Percentiles rank a stretch among this genome's conserved stretches.
Evolutionary conservation across 2,113 vertebrate species (phyloP).

Genomic region (Jacana jacana): DNA sequence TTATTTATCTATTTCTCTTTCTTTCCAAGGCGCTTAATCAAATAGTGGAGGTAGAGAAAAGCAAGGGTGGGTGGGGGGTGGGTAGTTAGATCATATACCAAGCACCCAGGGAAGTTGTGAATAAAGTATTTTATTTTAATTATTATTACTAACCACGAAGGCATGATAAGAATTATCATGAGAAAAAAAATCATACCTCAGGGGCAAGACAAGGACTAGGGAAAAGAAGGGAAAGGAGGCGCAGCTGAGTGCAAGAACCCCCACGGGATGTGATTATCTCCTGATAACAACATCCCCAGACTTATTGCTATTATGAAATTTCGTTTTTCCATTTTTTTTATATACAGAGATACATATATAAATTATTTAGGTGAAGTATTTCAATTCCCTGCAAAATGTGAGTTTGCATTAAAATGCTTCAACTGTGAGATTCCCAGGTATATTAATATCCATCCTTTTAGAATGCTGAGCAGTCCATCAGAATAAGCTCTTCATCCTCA

Average conservation of each 20-base stretch:
- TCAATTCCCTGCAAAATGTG: slow-evolving; percentile 73
- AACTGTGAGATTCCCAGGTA: slow-evolving; percentile 79
- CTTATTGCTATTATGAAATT: slow-evolving; percentile 79
- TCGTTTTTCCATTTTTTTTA: slow-evolving; percentile 67
- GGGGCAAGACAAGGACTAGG: slow-evolving; percentile 64
- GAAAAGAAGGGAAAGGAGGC: slow-evolving; percentile 59
- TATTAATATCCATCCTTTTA: slow-evolving; percentile 78
- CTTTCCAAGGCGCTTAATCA: slow-evolving; percentile 41
- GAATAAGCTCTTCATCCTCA: slow-evolving; percentile 73
- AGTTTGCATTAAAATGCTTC: slow-evolving; percentile 81
- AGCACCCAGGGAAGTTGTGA: slow-evolving; percentile 65
- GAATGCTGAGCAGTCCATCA: slow-evolving; percentile 77
- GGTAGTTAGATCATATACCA: slow-evolving; percentile 11
- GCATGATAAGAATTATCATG: slow-evolving; percentile 76
- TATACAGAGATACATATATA: slow-evolving; percentile 70
- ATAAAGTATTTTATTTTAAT: slow-evolving; percentile 74
- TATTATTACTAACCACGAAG: slow-evolving; percentile 71
- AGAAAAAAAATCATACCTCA: slow-evolving; percentile 76
- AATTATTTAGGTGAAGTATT: slow-evolving; percentile 79
- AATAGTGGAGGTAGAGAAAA: not conserved
- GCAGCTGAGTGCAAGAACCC: slow-evolving; percentile 73
- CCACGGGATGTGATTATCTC: slow-evolving; percentile 84
- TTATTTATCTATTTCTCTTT: not conserved
- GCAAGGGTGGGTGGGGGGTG: not conserved
- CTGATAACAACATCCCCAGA: slow-evolving; percentile 76